phyloP scores from a whole-genome alignment of 2,113 vertebrate species.

The Channa maculata region DNA sequence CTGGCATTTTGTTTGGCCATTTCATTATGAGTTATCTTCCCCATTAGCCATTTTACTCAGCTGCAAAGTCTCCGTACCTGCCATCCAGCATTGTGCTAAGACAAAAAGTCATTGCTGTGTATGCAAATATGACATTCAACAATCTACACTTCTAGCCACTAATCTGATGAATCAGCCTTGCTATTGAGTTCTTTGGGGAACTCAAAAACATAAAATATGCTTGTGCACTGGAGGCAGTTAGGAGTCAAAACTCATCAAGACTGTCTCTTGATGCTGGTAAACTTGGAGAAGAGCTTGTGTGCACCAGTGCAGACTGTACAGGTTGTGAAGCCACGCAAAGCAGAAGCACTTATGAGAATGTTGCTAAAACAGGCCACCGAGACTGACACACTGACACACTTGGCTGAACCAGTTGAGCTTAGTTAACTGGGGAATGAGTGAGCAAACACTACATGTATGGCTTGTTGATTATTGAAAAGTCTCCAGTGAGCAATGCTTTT shows the following conservation, averaged over 20 bases:
- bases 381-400: constrained; percentile 3
- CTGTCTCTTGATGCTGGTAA: background rate
- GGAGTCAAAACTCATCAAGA: constrained; percentile 38
- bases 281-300: constrained; percentile 3
- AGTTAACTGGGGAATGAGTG: constrained; percentile 44
- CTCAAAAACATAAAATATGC: constrained; percentile 51
- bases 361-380: constrained; percentile 18
- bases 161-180: constrained; percentile 76
- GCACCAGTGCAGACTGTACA: background rate
- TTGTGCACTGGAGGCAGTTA: constrained; percentile 33
- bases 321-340: constrained; percentile 14
- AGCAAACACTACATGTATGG: constrained; percentile 13
- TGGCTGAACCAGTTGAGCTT: constrained; percentile 42
- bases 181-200: constrained; percentile 50
- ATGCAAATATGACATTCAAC: constrained; percentile 87
- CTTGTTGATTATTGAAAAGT: constrained; percentile 49
- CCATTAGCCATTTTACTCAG: constrained; percentile 73
- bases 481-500: constrained; percentile 55
- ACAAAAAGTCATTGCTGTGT: constrained; percentile 75
- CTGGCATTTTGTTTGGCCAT: constrained; percentile 77
- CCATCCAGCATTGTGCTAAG: constrained; percentile 70
- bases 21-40: constrained; percentile 76
- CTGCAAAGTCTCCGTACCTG: constrained; percentile 58
- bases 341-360: background rate
- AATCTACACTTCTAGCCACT: constrained; percentile 64